Evolutionary conservation across 2,113 vertebrate genomes (phyloP).

Genomic region (Kryptolebias marmoratus): DNA sequence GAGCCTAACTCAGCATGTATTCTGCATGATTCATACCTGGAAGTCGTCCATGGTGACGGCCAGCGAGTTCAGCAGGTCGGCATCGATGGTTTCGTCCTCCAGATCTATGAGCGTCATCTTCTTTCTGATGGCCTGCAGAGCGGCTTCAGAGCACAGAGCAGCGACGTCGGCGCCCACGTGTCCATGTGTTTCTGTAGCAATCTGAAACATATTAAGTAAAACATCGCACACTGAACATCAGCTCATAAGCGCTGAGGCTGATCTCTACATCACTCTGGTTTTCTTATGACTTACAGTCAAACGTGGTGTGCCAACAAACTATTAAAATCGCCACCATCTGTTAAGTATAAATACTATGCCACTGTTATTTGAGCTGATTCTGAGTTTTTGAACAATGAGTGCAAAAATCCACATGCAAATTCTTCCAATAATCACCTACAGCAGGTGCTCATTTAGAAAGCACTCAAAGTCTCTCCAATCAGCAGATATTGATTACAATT

Average conservation of each 20-base stretch:
- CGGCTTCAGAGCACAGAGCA: slow-evolving; percentile 95
- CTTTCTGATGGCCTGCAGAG: slow-evolving; percentile 95
- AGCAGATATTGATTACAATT: background rate
- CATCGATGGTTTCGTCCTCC: slow-evolving; percentile 95
- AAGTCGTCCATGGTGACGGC: slow-evolving; percentile 98
- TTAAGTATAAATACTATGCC: no score
- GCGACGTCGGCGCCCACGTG: slow-evolving; percentile 96
- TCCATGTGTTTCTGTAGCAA: slow-evolving; percentile 87
- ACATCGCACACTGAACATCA: background rate
- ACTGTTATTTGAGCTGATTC: background rate
- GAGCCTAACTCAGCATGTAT: background rate
- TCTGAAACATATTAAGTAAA: slow-evolving; percentile 26
- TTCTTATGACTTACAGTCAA: background rate
- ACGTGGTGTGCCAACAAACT: no score
- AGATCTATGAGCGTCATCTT: slow-evolving; percentile 97
- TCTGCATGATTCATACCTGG: slow-evolving; percentile 77
- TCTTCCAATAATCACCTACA: background rate
- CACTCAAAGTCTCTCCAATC: background rate
- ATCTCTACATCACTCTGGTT: no score
- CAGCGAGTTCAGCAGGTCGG: slow-evolving; percentile 95
- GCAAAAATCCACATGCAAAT: background rate
- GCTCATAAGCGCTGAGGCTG: background rate
- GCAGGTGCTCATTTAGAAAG: background rate
- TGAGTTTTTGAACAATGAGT: background rate
- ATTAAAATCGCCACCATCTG: no score